phyloP scores from a whole-genome alignment of 1,140 invertebrate genomes.

The Amyelois transitella region DNA sequence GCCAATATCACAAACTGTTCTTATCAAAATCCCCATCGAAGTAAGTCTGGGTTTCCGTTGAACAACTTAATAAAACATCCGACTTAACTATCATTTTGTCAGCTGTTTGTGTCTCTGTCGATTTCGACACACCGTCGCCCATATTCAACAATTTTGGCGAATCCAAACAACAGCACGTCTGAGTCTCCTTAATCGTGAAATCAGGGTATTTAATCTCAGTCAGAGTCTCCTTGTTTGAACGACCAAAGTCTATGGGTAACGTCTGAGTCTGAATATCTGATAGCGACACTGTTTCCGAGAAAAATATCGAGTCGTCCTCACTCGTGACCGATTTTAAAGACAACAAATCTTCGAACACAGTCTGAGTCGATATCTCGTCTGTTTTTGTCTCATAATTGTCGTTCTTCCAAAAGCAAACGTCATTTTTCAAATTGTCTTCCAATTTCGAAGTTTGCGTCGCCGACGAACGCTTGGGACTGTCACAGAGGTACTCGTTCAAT shows the following conservation, averaged over 20 bases:
- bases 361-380: constrained; percentile 60
- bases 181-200: constrained; percentile 57
- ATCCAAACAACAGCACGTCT: constrained; percentile 53
- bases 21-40: constrained; percentile 31
- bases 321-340: constrained; percentile 46
- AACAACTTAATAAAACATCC: constrained; percentile 38
- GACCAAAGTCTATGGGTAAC: constrained; percentile 46
- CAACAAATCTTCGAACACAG: constrained; percentile 49
- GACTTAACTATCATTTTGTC: constrained; percentile 21
- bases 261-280: constrained; percentile 66
- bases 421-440: constrained; percentile 46
- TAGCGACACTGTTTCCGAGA: constrained; percentile 45
- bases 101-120: constrained; percentile 52
- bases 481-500: constrained; percentile 26
- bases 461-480: constrained; percentile 49
- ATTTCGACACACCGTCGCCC: constrained; percentile 37
- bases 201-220: constrained; percentile 50
- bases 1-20: constrained; percentile 30
- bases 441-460: constrained; percentile 44
- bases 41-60: constrained; percentile 49
- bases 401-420: constrained; percentile 26
- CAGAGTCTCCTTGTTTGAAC: constrained; percentile 46
- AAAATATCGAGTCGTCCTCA: constrained; percentile 56
- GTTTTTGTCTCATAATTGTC: constrained; percentile 29
- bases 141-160: constrained; percentile 27